phyloP scores from a whole-genome alignment of 2,888 invertebrate genomes.

The Cordilura impudica region DNA sequence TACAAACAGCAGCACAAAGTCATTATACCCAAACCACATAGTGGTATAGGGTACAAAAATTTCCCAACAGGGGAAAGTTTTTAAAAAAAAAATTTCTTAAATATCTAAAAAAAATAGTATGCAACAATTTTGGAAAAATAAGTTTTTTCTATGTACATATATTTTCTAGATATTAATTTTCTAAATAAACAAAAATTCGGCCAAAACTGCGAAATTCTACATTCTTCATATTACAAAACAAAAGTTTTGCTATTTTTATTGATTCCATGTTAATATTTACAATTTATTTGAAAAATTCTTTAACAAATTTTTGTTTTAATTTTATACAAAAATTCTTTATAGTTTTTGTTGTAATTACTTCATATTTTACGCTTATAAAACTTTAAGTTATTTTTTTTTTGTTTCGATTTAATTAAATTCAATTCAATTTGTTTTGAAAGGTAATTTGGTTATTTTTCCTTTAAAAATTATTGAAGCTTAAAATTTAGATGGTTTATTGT shows the following conservation, averaged over 20 bases:
- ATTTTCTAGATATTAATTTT: no score
- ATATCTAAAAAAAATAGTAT: background rate
- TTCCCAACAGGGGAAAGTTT: conserved; percentile 22
- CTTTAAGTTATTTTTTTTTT: conserved; percentile 32
- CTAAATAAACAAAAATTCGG: no score
- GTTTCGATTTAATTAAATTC: conserved; percentile 9
- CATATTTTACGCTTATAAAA: conserved; percentile 42
- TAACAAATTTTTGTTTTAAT: background rate
- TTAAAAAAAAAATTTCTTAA: background rate
- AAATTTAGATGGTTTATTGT: conserved; percentile 1
- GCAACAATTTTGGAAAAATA: no score
- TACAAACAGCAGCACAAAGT: no score
- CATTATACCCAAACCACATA: no score
- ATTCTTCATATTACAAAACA: no score
- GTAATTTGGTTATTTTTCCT: conserved; percentile 3
- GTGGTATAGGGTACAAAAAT: no score
- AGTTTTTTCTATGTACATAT: no score
- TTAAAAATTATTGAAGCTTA: conserved; percentile 53
- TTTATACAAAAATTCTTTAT: conserved; percentile 15
- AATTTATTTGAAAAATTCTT: conserved; percentile 10
- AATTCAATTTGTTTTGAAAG: no score
- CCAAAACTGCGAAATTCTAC: no score
- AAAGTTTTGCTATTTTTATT: no score
- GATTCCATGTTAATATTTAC: no score
- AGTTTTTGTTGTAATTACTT: conserved; percentile 31